Evolutionary conservation across 2,797 vertebrate genomes (phyloP).

Genomic region (Petrocephalus sullivani): DNA sequence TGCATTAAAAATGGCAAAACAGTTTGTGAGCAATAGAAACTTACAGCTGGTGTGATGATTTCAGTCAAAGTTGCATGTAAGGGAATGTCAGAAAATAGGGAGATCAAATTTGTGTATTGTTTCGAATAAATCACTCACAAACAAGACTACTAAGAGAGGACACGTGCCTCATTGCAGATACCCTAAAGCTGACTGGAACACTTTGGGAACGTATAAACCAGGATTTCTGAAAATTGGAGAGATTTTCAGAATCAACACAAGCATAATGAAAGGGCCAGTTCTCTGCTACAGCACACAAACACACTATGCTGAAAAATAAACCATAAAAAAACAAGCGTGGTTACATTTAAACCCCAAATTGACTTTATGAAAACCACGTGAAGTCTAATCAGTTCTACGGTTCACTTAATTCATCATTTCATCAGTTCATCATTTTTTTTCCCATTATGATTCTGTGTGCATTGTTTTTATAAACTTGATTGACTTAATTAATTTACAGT

Average conservation of each 20-base stretch:
- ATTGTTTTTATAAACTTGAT: background rate
- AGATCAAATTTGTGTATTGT: background rate
- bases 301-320: background rate
- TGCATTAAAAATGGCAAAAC: background rate
- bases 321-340: background rate
- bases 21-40: background rate
- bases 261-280: background rate
- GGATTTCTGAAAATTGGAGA: background rate
- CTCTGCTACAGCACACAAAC: background rate
- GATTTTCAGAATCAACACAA: background rate
- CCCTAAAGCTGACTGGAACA: background rate
- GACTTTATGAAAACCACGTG: background rate
- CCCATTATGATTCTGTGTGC: background rate
- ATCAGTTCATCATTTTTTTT: no score
- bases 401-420: background rate
- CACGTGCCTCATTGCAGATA: background rate
- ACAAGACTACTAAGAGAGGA: background rate
- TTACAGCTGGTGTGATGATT: background rate
- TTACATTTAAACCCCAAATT: background rate
- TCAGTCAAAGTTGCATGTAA: background rate
- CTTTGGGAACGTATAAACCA: background rate
- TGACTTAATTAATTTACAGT: background rate
- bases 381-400: background rate
- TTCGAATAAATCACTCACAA: background rate
- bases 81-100: background rate